phyloP scores from a whole-genome alignment of 1,140 invertebrate genomes.

The Bradysia coprophila region DNA sequence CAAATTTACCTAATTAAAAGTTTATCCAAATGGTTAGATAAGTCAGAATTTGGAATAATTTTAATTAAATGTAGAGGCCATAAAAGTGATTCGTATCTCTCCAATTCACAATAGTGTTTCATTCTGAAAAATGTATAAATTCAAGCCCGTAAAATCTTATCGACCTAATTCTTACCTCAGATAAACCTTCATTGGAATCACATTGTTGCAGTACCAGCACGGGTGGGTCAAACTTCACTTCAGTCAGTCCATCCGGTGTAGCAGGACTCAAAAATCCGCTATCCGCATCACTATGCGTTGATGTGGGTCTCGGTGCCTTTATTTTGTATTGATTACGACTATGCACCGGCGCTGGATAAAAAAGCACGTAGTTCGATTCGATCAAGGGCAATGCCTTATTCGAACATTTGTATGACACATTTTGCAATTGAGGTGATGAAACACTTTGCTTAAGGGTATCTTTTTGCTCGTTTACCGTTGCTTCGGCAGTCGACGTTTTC shows the following conservation, averaged over 20 bases:
- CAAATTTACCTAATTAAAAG: too few species aligned
- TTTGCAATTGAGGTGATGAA: conserved; percentile 12
- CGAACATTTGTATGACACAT: conserved; percentile 10
- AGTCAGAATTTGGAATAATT: too few species aligned
- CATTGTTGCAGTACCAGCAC: conserved; percentile 22
- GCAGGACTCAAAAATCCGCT: conserved; percentile 22
- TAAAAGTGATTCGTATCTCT: too few species aligned
- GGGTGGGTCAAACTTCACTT: conserved; percentile 15
- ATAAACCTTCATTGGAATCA: conserved; percentile 22
- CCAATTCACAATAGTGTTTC: too few species aligned
- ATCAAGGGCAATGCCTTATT: conserved; percentile 6
- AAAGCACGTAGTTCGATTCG: conserved; percentile 21
- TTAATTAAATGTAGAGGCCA: too few species aligned
- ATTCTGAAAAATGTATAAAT: too few species aligned
- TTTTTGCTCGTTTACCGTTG: conserved; percentile 6
- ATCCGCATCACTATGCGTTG: conserved; percentile 22
- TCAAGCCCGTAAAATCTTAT: too few species aligned
- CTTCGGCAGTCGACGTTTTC: conserved; percentile 9
- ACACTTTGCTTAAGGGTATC: conserved; percentile 17
- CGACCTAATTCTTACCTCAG: conserved; percentile 25
- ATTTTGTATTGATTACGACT: conserved; percentile 23
- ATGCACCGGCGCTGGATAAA: conserved; percentile 21
- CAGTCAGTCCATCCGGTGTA: conserved; percentile 13
- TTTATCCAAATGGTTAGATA: too few species aligned
- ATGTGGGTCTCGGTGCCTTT: conserved; percentile 15